phyloP scores from a whole-genome alignment of 2,797 vertebrate species.

The Microctenopoma stevenorrisi region DNA sequence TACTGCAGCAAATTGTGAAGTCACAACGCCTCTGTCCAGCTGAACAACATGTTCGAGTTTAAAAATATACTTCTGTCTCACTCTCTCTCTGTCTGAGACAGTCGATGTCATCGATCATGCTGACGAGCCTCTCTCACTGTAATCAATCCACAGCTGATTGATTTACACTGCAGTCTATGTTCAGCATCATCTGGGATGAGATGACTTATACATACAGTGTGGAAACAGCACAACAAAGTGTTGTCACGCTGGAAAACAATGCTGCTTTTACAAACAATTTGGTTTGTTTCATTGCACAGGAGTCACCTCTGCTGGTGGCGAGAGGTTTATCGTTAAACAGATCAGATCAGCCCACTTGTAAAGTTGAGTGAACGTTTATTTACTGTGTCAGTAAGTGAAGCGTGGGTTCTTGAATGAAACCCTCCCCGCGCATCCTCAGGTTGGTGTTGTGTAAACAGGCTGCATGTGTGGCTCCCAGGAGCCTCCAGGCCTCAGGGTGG shows the following conservation, averaged over 20 bases:
- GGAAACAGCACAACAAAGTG: neutral
- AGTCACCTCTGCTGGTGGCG: neutral
- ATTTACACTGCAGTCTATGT: slow-evolving; percentile 6
- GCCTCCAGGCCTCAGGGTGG: slow-evolving; percentile 70
- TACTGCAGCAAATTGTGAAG: neutral
- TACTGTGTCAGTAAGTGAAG: no score
- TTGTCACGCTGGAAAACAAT: neutral
- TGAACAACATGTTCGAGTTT: no score
- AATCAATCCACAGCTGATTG: slow-evolving; percentile 34
- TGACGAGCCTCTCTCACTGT: slow-evolving; percentile 17
- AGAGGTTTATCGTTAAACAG: neutral
- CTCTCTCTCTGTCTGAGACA: neutral
- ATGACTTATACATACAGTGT: slow-evolving; percentile 4
- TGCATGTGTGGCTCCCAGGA: slow-evolving; percentile 33
- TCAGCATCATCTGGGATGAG: slow-evolving; percentile 13
- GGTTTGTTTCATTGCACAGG: neutral
- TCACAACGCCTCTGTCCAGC: neutral
- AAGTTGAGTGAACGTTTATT: neutral
- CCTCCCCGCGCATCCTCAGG: neutral
- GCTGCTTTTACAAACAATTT: no score
- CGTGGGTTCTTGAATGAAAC: no score
- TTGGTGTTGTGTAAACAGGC: slow-evolving; percentile 4
- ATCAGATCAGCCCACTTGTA: no score
- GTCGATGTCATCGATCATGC: slow-evolving; percentile 27
- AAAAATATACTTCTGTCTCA: no score